Evolutionary conservation across 2,113 vertebrate species (phyloP), one percentile per base, ranked within the genome.

Genomic region (Naja naja): DNA sequence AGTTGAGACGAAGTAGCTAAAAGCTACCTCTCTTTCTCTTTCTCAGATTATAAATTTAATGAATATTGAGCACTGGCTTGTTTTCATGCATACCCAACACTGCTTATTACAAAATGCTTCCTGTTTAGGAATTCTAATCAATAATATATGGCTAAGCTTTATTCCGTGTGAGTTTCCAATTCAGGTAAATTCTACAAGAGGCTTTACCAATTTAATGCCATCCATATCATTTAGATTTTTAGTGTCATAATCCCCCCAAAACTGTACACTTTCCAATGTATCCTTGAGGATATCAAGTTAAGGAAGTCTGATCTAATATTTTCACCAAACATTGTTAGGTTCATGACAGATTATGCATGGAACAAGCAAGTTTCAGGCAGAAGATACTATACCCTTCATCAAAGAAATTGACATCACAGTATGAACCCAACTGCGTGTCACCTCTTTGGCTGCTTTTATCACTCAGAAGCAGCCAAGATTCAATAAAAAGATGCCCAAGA

Each of bases 1-100:
- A 97, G 97, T 96, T 96, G 97, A 97, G 96, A 97, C 93, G 94
- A 96, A 94, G 94, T 92, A 94, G 47, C 60, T 69, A 89, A 94
- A 92, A 64, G 91, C 94, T 93, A 93, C 92, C 23, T 81, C 23
- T 20, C 94, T 95, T 53, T 92, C 96, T 93, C 93, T 0, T 0
- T 90, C 92, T 23, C 22, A 52, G 69, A 96, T 96, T 95, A 58
- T 90, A 94, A 92, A 85, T 47, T 91, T 93, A 93, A 93, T 49
- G 90, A 95, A 94, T 85, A 30, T 34, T 55, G 90, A 45, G 81
- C 30, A 90, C 64, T 89, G 56, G 27, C 58, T 96, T 90, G 16
- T 90, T 97, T 97, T 92, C 90, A 86, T 91, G 90, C 10, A 47
- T 93, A 91, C 1, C 0, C 5, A 20, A 1, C 22, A 45, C 85